Evolutionary conservation across 2,113 vertebrate species (phyloP), one percentile per base, ranked within the genome.

Genomic region (Caracal caracal): DNA sequence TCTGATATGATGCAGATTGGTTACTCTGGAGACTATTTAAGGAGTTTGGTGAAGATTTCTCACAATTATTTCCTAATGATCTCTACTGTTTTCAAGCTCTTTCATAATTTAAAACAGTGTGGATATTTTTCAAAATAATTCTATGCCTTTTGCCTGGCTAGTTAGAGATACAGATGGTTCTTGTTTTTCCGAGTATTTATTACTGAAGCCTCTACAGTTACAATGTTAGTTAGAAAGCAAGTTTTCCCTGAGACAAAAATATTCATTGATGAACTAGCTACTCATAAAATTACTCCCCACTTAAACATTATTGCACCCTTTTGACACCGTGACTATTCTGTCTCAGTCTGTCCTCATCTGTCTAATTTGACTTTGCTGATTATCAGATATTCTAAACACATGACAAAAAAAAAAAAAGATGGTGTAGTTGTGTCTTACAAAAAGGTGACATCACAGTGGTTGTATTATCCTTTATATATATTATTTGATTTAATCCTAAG

Each of bases 101-200:
- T 87, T 95, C 26, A 86, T 94, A 92, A 96, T 79, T 96, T 78
- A 86, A 88, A 35, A 59, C 30, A 33, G 6, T 78, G 6, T 81
- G 53, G 9, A 26, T 43, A 33, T 47, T 70, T n/a, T 71, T 76
- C 59, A 92, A 70, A 89, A 87, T 80, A 84, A 53, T 61, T 88
- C 47, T 75, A 20, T 63, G 30, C 20, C 51, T 88, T 95, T 84
- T 87, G 63, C 80, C 65, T 90, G 63, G 35, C 49, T 35, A 61
- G 35, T 79, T 20, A 83, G 30, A 90, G 8, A 73, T 79, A 75
- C 8, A 86, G 24, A 56, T 35, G 24, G 35, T 80, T 95, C 40
- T 88, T 61, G 12, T 93, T 88, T 93, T 47, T 35, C 56, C 56
- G 65, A 86, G 26, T 90, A 68, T 80, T 81, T 92, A 73, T 78